Percentiles rank a stretch among this genome's conserved stretches.
Conservation (phyloP, 2,113 vertebrate species). For the Turnix velox region DNA sequence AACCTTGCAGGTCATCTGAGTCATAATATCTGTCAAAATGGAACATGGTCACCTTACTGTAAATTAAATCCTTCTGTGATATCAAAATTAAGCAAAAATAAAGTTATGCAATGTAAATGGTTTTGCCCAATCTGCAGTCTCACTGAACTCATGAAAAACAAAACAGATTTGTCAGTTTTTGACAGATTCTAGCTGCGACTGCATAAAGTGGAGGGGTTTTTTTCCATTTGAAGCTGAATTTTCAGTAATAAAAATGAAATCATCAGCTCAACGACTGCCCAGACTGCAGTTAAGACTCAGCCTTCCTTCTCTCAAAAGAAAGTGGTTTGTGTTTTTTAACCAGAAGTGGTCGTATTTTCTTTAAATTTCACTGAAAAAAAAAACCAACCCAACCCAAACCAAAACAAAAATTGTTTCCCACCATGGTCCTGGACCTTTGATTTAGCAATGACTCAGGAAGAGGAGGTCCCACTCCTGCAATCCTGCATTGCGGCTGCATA, state of each 20-base stretch:
- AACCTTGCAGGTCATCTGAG: neutral
- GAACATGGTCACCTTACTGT: neutral
- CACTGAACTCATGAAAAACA: neutral
- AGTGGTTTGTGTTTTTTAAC: neutral
- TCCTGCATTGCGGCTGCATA: neutral
- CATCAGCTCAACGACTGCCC: neutral
- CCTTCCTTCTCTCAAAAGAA: neutral
- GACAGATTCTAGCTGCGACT: neutral
- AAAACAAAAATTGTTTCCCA: neutral
- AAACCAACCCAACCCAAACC: accelerated
- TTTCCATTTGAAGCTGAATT: neutral
- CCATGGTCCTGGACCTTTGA: neutral
- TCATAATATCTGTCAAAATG: neutral
- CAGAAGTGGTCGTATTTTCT: neutral
- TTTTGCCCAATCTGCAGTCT: neutral
- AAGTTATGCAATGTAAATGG: neutral
- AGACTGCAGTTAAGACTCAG: neutral
- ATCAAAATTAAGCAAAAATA: neutral
- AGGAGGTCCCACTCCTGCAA: neutral
- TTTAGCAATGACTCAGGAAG: neutral
- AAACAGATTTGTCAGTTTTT: neutral
- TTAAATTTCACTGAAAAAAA: neutral
- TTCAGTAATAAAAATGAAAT: neutral
- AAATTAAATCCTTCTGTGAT: neutral
- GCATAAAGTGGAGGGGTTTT: neutral